Conservation (phyloP, 2,113 vertebrate genomes). For the Hippocampus zosterae region DNA sequence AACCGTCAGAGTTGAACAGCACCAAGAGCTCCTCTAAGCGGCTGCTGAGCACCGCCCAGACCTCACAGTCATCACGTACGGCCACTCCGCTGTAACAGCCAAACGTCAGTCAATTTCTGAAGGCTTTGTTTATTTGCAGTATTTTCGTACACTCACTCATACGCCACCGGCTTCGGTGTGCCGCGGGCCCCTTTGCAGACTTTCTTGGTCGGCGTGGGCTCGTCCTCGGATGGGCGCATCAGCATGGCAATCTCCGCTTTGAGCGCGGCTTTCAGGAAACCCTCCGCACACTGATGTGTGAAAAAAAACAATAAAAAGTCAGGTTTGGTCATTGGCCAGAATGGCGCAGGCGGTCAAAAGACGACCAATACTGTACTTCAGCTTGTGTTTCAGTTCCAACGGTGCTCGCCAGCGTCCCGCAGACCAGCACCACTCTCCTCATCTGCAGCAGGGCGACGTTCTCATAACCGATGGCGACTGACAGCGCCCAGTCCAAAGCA, state of each 20-base stretch:
- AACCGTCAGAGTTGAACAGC: constrained; percentile 61
- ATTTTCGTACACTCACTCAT: constrained; percentile 27
- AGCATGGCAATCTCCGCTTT: constrained; percentile 64
- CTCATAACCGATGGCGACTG: constrained; percentile 79
- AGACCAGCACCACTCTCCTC: constrained; percentile 73
- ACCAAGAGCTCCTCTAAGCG: constrained; percentile 75
- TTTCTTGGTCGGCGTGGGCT: constrained; percentile 48
- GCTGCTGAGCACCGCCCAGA: constrained; percentile 76
- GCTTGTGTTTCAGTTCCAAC: constrained; percentile 78
- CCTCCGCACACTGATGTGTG: constrained; percentile 76
- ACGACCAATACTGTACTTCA: constrained; percentile 60
- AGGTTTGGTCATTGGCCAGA: no score
- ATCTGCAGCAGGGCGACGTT: constrained; percentile 75
- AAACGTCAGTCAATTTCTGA: constrained; percentile 3
- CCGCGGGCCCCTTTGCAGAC: constrained; percentile 34
- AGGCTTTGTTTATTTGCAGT: neutral
- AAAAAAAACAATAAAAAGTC: neutral
- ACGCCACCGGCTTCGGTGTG: constrained; percentile 7
- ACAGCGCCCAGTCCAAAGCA: constrained; percentile 80
- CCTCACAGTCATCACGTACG: constrained; percentile 72
- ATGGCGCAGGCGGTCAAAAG: neutral
- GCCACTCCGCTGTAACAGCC: constrained; percentile 68
- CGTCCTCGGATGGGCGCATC: constrained; percentile 38
- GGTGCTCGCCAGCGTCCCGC: constrained; percentile 70
- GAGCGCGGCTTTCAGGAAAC: constrained; percentile 78